Evolutionary conservation across 2,797 vertebrate species (phyloP), one percentile per base, ranked within the genome.

Genomic region (Cyprinella venusta): DNA sequence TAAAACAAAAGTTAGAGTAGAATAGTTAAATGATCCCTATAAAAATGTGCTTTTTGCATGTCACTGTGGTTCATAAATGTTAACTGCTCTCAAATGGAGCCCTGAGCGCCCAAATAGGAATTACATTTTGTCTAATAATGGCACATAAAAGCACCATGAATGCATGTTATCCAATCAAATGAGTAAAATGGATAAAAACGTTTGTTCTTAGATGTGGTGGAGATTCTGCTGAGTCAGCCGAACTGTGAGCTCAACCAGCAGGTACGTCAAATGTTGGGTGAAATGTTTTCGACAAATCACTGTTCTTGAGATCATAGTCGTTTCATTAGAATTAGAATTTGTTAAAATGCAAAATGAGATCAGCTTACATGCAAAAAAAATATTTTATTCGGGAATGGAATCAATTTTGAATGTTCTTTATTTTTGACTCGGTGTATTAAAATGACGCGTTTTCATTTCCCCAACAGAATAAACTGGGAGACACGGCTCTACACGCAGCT

Each of bases 181-280:
- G 13, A 16, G 26, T 30, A 7, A 63, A 63, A 63, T 26, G 0
- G 3, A 30, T 63, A 30, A 16, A 59, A 63, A 7, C 0, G 13
- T 63, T 63, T 63, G 61, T 63, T 64, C 21, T 76, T 89, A 99
- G 98, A 99, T 93, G 95, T 99, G 85, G 97, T 99, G 89, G 97
- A 99, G 90, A 82, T 98, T 79, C 92, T 99, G 81, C 95, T 99
- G 88, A 91, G 93, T 82, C 96, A 97, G 80, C 87, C 95, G 78
- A 97, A 94, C 21, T 90, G 98, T 89, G 98, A 99, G 91, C 91
- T 99, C 91, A 97, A 99, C 91, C 98, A 99, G 89, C 98, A 99
- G 97, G 98, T 99, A 75, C 93, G 89, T 21, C 12, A 30, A 9
- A 33, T 33, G 8, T 6, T 12, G 38, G 12, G 12, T 64, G 45